Evolutionary conservation across 2,113 vertebrate genomes (phyloP).

Genomic region (Arenaria interpres): DNA sequence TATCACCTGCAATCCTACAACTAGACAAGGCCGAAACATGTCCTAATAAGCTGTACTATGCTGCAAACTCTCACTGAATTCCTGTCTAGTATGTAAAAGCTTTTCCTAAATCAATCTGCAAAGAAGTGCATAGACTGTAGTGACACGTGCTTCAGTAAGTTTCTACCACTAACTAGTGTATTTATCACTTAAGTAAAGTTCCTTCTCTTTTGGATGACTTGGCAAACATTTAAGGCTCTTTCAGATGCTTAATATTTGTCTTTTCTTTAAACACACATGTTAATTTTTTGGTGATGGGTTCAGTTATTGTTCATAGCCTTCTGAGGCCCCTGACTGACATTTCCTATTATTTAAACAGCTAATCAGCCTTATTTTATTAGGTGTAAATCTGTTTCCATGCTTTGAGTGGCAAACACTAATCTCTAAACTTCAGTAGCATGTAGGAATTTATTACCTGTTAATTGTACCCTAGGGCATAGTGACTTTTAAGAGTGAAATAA

Average conservation of each 20-base stretch:
- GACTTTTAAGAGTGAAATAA: conserved; percentile 41
- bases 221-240: background rate
- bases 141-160: background rate
- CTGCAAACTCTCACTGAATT: background rate
- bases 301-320: background rate
- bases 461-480: conserved; percentile 21
- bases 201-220: background rate
- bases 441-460: conserved; percentile 55
- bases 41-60: background rate
- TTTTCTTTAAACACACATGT: background rate
- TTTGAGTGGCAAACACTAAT: conserved; percentile 7
- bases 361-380: conserved; percentile 23
- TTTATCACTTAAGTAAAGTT: background rate
- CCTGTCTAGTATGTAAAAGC: background rate
- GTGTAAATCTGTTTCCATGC: conserved; percentile 52
- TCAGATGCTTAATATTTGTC: background rate
- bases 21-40: background rate
- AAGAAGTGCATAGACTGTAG: background rate
- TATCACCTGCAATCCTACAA: background rate
- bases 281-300: background rate
- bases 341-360: conserved; percentile 48
- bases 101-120: background rate
- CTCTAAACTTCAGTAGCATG: background rate
- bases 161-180: background rate
- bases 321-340: background rate